These are phyloP conservation scores for Gambusia yucatana DNA, from an alignment of 2,797 vertebrate genomes.

Conservation along the genomic window DNA sequence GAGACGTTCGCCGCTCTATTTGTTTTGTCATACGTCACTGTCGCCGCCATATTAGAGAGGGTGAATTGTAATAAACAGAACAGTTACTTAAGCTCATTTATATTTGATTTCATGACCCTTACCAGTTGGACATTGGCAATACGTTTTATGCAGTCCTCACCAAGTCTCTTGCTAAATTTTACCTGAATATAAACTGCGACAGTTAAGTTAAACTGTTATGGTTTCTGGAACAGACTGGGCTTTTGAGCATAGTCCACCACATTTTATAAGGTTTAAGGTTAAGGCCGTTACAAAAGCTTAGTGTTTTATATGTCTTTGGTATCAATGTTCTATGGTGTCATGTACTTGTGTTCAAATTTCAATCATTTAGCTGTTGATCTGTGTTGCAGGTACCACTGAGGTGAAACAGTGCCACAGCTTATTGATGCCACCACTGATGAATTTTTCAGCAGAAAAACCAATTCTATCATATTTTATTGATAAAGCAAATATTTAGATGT, in stretches of 20 bases:
- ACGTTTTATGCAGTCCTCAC: background rate
- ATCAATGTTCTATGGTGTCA: background rate
- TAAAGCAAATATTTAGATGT: background rate
- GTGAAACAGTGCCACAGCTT: background rate
- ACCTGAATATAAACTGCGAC: background rate
- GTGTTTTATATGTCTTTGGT: background rate
- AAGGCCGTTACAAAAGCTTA: background rate
- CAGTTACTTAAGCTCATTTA: background rate
- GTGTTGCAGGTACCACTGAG: background rate
- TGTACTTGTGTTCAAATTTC: background rate
- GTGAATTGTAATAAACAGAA: background rate
- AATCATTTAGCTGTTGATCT: background rate
- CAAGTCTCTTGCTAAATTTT: background rate
- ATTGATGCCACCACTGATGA: background rate
- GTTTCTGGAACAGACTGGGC: background rate
- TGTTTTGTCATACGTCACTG: background rate
- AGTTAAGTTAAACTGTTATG: background rate
- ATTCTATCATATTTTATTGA: background rate
- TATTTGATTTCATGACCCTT: background rate
- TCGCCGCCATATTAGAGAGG: background rate
- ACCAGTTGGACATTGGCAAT: background rate
- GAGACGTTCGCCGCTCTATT: background rate
- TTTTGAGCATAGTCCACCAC: background rate
- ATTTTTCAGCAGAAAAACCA: background rate
- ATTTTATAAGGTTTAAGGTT: background rate